Evolutionary conservation across 2,113 vertebrate species (phyloP), one percentile per base, ranked within the genome.

Genomic region (Bagarius yarrelli): DNA sequence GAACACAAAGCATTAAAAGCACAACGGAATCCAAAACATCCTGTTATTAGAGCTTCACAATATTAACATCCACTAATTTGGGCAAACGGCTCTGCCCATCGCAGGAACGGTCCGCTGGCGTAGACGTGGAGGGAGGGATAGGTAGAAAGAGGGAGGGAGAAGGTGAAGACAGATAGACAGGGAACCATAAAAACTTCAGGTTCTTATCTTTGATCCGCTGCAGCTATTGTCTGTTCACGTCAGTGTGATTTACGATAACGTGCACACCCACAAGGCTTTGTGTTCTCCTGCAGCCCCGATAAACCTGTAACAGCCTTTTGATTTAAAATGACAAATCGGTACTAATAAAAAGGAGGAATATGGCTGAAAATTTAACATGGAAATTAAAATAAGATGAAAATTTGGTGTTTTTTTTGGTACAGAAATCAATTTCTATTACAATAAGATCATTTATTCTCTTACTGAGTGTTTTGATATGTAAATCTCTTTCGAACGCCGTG

Each of bases 121-220:
- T 14, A 25, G 60, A 44, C 23, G 11, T 40, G 57, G 63, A 23
- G 36, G 13, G n/a, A 55, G 47, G 77, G 34, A 44, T 40, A 50
- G 63, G n/a, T 27, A 8, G n/a, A 55, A 32, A 80, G 34, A 44
- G 6, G 15, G 61, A 63, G 52, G 53, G 60, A 56, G 40, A 81
- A 67, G 75, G 77, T 61, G 79, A 81, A 79, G 72, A 70, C 53
- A 76, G 25, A 67, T 15, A 32, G 60, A 40, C 9, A 55, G 9
- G 30, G 59, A 57, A 60, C 36, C 78, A 83, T 87, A 83, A 89
- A 88, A 86, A 83, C 78, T 85, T 86, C 81, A 61, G 69, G 52
- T 76, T 85, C 60, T 71, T 79, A 78, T 36, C 87, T 89, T 89
- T 89, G 88, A 89, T 88, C 82, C 77, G 78, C 77, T 47, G 59